Evolutionary conservation across 2,888 invertebrate species (phyloP).

Genomic region (Spodoptera littoralis): DNA sequence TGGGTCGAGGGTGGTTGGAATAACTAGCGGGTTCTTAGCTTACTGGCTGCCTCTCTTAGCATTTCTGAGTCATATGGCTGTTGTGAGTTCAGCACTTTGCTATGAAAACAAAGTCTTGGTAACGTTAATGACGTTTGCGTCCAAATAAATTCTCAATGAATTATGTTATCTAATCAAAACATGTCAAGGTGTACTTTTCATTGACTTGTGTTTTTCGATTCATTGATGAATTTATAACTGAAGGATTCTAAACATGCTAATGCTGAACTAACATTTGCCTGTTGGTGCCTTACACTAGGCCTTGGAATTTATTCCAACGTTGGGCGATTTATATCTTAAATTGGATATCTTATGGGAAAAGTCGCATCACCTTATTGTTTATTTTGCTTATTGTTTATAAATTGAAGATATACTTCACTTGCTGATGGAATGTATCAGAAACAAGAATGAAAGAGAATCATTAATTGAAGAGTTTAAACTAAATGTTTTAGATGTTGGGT

Average conservation of each 20-base stretch:
- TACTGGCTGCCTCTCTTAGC: constrained; percentile 3
- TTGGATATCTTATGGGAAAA: too few species aligned
- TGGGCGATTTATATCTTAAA: too few species aligned
- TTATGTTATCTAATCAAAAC: constrained; percentile 28
- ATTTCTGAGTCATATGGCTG: background rate
- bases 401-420: too few species aligned
- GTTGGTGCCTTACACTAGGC: background rate
- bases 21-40: constrained; percentile 46
- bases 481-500: too few species aligned
- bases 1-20: constrained; percentile 71
- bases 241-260: background rate
- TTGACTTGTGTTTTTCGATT: constrained; percentile 17
- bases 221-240: constrained; percentile 28
- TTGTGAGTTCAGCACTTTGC: background rate
- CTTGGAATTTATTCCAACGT: too few species aligned
- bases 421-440: too few species aligned
- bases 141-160: constrained; percentile 22
- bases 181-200: constrained; percentile 34
- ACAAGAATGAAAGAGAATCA: too few species aligned
- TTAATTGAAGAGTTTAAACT: too few species aligned
- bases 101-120: constrained; percentile 3
- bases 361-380: too few species aligned
- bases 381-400: too few species aligned
- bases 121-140: background rate
- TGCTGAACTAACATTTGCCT: background rate